A percentile compares a stretch with the other conserved stretches of the same genome.
Conservation (phyloP, 1,140 invertebrate genomes). For the Drosophila asahinai region DNA sequence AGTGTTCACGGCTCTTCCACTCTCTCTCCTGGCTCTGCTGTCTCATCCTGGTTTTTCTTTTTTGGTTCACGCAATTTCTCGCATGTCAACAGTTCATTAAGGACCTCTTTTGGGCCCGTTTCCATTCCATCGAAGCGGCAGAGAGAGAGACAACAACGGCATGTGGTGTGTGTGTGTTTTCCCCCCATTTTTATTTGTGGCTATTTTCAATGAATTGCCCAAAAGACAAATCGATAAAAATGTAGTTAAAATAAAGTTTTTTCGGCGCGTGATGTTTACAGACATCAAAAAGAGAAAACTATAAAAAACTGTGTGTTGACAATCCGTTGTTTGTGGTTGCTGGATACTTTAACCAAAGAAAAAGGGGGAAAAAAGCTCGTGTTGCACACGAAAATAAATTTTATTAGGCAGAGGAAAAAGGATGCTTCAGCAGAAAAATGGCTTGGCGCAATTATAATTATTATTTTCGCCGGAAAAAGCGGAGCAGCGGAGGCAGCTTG, state of each 20-base stretch:
- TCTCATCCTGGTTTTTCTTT: slow-evolving; percentile 3
- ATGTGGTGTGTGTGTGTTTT: slow-evolving; percentile 8
- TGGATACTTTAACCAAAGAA: slow-evolving; percentile 25
- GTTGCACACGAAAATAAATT: slow-evolving; percentile 60
- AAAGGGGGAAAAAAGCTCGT: slow-evolving; percentile 17
- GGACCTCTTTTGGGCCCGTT: slow-evolving; percentile 28
- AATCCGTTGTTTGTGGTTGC: slow-evolving; percentile 15
- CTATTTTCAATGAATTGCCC: slow-evolving; percentile 66
- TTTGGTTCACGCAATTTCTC: slow-evolving; percentile 69
- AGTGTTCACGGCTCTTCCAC: slow-evolving; percentile 20
- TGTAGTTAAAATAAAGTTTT: slow-evolving; percentile 77
- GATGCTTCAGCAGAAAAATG: slow-evolving; percentile 34
- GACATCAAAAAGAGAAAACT: slow-evolving; percentile 47
- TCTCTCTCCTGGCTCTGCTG: too few relatives aligned
- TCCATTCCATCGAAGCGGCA: neutral
- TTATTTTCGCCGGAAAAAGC: slow-evolving; percentile 26
- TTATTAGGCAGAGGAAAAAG: slow-evolving; percentile 42
- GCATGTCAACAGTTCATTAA: slow-evolving; percentile 80
- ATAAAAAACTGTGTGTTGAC: slow-evolving; percentile 42
- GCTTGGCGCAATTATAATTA: slow-evolving; percentile 53
- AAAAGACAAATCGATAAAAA: slow-evolving; percentile 72
- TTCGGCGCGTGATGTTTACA: slow-evolving; percentile 48
- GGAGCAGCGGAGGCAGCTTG: slow-evolving; percentile 21
- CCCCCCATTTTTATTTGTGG: slow-evolving; percentile 18
- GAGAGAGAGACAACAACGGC: slow-evolving; percentile 53